phyloP scores from a whole-genome alignment of 2,797 vertebrate species.

The Apogon talboti region DNA sequence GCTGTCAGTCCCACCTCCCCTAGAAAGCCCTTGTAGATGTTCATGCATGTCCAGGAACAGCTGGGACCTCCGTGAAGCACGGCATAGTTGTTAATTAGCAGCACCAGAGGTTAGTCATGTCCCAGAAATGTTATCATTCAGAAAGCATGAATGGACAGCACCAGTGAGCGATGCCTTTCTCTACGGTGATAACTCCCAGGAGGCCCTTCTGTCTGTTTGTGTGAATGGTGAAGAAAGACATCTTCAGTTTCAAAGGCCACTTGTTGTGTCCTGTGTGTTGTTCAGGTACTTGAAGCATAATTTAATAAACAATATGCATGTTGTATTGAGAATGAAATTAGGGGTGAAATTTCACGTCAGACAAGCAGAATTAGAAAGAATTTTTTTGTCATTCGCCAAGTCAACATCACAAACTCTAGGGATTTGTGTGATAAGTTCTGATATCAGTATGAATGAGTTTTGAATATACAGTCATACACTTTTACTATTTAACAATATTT shows the following conservation, averaged over 20 bases:
- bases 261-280: not conserved
- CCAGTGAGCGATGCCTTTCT: not conserved
- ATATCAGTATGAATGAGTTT: slow-evolving; percentile 5
- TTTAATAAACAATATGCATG: slow-evolving; percentile 4
- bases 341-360: slow-evolving; percentile 19
- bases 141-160: slow-evolving; percentile 42
- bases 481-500: slow-evolving; percentile 4
- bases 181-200: not conserved
- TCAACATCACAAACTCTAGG: slow-evolving; percentile 7
- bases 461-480: slow-evolving; percentile 26
- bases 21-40: slow-evolving; percentile 43
- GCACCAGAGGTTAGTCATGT: slow-evolving; percentile 54
- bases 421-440: slow-evolving; percentile 21
- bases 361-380: slow-evolving; percentile 28
- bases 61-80: slow-evolving; percentile 43
- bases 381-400: too few species aligned
- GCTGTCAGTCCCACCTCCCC: slow-evolving; percentile 34
- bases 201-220: not conserved
- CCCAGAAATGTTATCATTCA: slow-evolving; percentile 36
- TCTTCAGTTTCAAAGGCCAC: not conserved
- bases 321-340: slow-evolving; percentile 17
- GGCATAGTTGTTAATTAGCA: slow-evolving; percentile 68
- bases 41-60: slow-evolving; percentile 45
- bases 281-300: not conserved
- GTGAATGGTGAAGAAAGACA: slow-evolving; percentile 25